Evolutionary conservation across 2,797 vertebrate genomes (phyloP).

Genomic region (Catharus ustulatus): DNA sequence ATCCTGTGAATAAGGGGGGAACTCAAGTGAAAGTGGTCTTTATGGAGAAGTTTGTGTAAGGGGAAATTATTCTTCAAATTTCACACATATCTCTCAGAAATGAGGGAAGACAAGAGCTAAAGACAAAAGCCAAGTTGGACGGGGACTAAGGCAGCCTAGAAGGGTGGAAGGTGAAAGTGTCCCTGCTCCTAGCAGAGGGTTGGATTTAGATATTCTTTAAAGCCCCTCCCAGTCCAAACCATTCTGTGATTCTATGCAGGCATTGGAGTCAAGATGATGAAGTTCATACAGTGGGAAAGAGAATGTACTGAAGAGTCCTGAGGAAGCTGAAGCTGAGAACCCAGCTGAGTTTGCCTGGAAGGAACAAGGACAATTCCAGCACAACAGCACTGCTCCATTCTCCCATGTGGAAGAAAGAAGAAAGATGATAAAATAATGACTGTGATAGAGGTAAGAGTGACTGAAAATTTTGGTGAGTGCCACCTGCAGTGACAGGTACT

Average conservation of each 20-base stretch:
- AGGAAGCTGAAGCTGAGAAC: background rate
- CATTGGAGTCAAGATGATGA: background rate
- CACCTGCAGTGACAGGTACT: rapidly evolving
- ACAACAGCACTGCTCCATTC: background rate
- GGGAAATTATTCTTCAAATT: background rate
- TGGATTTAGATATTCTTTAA: background rate
- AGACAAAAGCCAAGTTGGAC: background rate
- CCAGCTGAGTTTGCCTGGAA: background rate
- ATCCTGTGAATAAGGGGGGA: background rate
- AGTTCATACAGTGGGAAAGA: too few relatives aligned
- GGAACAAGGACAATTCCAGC: background rate
- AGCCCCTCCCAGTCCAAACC: background rate
- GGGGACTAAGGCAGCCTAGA: background rate
- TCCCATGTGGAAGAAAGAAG: background rate
- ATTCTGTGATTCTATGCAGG: background rate
- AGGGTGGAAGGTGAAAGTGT: background rate
- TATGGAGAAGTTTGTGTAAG: background rate
- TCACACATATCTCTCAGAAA: rapidly evolving
- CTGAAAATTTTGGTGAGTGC: background rate
- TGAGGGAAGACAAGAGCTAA: background rate
- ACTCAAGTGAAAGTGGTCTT: background rate
- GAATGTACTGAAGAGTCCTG: background rate
- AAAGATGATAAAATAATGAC: background rate
- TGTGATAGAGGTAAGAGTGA: background rate
- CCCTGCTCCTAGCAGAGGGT: background rate